phyloP scores from a whole-genome alignment of 2,888 invertebrate genomes.

The Cheilosia grossa region DNA sequence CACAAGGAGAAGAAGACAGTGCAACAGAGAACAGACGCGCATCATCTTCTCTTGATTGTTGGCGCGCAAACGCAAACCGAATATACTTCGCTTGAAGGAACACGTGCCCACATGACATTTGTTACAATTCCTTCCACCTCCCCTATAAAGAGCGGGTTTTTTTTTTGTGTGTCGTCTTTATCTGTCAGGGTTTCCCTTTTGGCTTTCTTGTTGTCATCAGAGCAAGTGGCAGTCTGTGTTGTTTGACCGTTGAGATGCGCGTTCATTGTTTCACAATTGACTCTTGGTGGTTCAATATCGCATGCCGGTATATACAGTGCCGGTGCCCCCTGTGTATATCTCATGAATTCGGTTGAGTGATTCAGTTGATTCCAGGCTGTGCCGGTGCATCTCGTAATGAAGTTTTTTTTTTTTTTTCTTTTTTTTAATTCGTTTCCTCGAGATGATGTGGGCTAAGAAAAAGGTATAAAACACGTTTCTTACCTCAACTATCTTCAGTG shows the following conservation, averaged over 20 bases:
- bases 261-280: constrained; percentile 74
- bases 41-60: constrained; percentile 69
- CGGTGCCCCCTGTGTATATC: constrained; percentile 59
- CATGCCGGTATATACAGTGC: constrained; percentile 62
- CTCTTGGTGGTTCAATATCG: constrained; percentile 70
- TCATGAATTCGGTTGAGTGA: constrained; percentile 73
- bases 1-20: constrained; percentile 45
- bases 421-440: constrained; percentile 49
- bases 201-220: constrained; percentile 33
- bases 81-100: constrained; percentile 68
- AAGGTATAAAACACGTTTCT: constrained; percentile 64
- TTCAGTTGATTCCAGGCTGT: constrained; percentile 74
- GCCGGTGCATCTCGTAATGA: constrained; percentile 71
- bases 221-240: constrained; percentile 64
- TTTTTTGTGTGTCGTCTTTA: constrained; percentile 23
- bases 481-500: constrained; percentile 59
- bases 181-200: constrained; percentile 60
- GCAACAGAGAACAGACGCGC: constrained; percentile 66
- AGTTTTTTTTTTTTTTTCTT: constrained; percentile 9
- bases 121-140: constrained; percentile 67
- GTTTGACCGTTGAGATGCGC: constrained; percentile 73
- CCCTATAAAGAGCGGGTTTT: constrained; percentile 21
- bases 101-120: constrained; percentile 75
- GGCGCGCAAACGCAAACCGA: constrained; percentile 74
- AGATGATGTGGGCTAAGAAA: constrained; percentile 72